Evolutionary conservation across 2,888 invertebrate genomes (phyloP).

Genomic region (Clistopyga incitator): DNA sequence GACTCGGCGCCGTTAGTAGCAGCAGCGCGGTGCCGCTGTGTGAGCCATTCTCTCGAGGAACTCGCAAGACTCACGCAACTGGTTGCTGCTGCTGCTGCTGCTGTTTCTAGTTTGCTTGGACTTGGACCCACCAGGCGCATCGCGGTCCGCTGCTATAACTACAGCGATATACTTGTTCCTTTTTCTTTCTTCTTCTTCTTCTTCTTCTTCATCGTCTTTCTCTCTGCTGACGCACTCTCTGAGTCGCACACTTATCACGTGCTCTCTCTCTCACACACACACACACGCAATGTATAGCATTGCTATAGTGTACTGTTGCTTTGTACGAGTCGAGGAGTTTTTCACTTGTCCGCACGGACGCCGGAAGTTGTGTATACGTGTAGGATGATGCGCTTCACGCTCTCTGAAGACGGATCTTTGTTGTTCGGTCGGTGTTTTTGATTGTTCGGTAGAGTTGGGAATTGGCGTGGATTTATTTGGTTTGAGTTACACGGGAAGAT

Average conservation of each 20-base stretch:
- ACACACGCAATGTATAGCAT: too few relatives aligned
- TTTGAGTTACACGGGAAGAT: too few relatives aligned
- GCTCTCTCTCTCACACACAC: neutral
- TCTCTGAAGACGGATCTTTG: neutral
- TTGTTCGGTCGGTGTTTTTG: too few relatives aligned
- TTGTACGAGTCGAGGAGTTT: neutral
- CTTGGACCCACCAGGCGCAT: conserved; percentile 68
- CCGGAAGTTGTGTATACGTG: neutral
- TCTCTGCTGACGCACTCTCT: neutral
- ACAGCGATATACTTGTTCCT: neutral
- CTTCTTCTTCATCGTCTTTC: too few relatives aligned
- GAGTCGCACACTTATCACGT: conserved; percentile 23
- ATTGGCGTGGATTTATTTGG: too few relatives aligned
- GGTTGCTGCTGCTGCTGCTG: conserved; percentile 39
- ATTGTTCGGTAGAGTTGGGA: too few relatives aligned
- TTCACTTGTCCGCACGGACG: neutral
- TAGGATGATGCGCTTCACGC: neutral
- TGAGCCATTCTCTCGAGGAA: conserved; percentile 53
- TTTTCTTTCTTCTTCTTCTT: neutral
- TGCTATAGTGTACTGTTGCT: neutral
- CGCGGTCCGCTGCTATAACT: neutral
- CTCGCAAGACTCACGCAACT: conserved; percentile 42
- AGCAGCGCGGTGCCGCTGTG: conserved; percentile 11
- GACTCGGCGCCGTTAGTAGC: neutral
- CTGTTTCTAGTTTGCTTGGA: conserved; percentile 51